These are phyloP conservation scores for Melanotaenia parkinsoni DNA, from an alignment of 2,797 vertebrate genomes.

Conservation along the genomic window DNA sequence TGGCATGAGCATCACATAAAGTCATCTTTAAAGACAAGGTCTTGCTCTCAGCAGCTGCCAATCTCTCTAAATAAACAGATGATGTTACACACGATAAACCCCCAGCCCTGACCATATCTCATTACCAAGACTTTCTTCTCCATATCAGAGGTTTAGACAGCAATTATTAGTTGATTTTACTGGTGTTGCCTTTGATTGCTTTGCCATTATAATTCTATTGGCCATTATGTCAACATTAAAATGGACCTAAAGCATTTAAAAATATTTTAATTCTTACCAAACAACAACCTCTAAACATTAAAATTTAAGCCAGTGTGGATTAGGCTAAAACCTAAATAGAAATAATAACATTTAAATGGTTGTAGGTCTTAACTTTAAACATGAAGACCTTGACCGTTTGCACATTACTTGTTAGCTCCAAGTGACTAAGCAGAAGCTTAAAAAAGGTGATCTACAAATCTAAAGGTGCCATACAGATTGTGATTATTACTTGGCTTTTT, in stretches of 20 bases:
- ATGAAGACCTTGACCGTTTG: not conserved
- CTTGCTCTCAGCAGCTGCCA: not conserved
- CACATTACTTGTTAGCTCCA: not conserved
- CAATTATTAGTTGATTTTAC: too few relatives aligned
- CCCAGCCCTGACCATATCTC: slow-evolving; percentile 5
- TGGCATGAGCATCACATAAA: slow-evolving; percentile 3
- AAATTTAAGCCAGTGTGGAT: not conserved
- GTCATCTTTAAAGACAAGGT: not conserved
- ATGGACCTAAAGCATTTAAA: too few relatives aligned
- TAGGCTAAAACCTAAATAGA: not conserved
- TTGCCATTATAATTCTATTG: too few relatives aligned
- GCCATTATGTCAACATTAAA: too few relatives aligned
- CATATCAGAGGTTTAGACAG: not conserved
- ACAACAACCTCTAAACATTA: not conserved
- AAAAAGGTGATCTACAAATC: not conserved
- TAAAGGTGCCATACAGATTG: too few relatives aligned
- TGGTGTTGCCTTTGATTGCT: too few relatives aligned
- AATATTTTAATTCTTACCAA: too few relatives aligned
- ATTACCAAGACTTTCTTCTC: not conserved
- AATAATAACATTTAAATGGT: not conserved
- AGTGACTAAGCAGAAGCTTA: not conserved
- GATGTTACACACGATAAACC: not conserved
- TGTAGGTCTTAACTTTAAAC: not conserved
- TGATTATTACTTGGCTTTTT: too few relatives aligned
- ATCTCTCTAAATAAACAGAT: slow-evolving; percentile 8